Evolutionary conservation across 2,888 invertebrate species (phyloP), one percentile per base, ranked within the genome.

Genomic region (Tenthredo amoena): DNA sequence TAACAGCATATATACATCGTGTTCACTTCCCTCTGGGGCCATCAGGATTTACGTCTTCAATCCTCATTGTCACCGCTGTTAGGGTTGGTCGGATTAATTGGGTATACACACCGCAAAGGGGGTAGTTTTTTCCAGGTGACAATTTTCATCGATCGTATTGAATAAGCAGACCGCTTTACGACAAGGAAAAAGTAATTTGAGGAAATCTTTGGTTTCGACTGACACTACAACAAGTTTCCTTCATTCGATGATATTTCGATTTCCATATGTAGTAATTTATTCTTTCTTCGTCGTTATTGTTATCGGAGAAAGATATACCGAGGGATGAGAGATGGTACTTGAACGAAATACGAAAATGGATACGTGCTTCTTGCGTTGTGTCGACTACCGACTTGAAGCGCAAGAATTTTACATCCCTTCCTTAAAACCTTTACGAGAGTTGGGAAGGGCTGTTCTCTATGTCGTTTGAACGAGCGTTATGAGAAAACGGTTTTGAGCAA

Each of bases 11-110:
- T 26, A 34, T 34, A 68, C 68, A 15, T 34, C 18, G 68, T 68
- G 68, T 68, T 68, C 26, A 26, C 15, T 68, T 10, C 68, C 68
- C 68, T 21, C 34, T 3, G 68, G 34, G 15, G 18, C 62, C 62
- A 68, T 18, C 15, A 68, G 34, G 12, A 68, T 68, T 34, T 68
- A 34, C 31, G 34, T 68, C 26, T 31, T 68, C 68, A 68, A 31
- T 68, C 26, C 68, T 34, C 68, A 68, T 68, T 68, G 68, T 68
- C 68, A 68, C 31, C 68, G 68, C 12, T 68, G 31, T 34, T 65
- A 15, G 31, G 31, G 68, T 12, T 62, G 4, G 68, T 26, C 31
- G 31, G 12, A 34, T 68, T 68, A 10, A 68, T 15, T 68, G 26
- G 6, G 18, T 68, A 12, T 31, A 31, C 31, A 34, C 18, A 18